phyloP scores from a whole-genome alignment of 2,113 vertebrate genomes.

The Jacana jacana region DNA sequence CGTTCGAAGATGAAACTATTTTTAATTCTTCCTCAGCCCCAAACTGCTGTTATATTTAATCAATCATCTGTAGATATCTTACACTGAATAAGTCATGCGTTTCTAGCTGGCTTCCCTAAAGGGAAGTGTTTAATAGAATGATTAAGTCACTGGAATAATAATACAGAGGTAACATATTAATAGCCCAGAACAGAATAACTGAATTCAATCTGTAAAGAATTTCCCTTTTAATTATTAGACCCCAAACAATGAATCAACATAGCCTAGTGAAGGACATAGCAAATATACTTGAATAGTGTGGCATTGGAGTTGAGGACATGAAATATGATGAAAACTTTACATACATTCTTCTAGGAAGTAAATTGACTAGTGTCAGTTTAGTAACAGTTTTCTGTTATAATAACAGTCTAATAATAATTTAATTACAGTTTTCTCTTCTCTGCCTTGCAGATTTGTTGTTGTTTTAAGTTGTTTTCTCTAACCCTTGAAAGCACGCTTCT shows the following conservation, averaged over 20 bases:
- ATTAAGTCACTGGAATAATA: not conserved
- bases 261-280: not conserved
- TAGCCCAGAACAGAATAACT: not conserved
- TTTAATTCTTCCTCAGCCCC: slow-evolving; percentile 44
- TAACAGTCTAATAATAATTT: not conserved
- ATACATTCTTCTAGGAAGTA: not conserved
- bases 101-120: slow-evolving; percentile 48
- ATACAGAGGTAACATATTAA: not conserved
- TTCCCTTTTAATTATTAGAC: not conserved
- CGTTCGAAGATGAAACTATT: slow-evolving; percentile 40
- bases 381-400: not conserved
- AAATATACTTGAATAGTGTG: not conserved
- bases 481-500: not conserved
- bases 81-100: slow-evolving; percentile 60
- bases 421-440: not conserved
- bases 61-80: slow-evolving; percentile 61
- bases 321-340: not conserved
- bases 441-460: not conserved
- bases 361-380: not conserved
- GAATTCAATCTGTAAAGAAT: not conserved
- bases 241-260: not conserved
- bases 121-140: slow-evolving; percentile 56
- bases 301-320: not conserved
- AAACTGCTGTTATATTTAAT: slow-evolving; percentile 51
- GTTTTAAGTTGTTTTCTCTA: not conserved